These are phyloP conservation scores for Alces alces DNA, from an alignment of 2,113 vertebrate species.

Conservation along the genomic window DNA sequence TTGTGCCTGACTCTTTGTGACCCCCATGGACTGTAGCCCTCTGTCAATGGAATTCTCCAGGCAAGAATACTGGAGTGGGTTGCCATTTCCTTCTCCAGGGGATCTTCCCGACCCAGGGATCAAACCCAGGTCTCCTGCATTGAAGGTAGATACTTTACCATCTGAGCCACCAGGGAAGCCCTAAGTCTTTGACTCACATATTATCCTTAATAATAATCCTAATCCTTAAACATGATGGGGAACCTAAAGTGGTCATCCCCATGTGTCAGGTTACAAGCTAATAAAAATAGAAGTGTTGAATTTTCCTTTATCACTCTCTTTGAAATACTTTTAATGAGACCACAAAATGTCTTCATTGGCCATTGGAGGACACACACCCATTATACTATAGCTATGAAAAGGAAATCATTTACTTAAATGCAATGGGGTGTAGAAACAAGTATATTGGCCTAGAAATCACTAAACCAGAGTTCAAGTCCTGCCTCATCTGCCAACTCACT, in stretches of 20 bases:
- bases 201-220: too few species aligned
- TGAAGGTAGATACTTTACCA: neutral
- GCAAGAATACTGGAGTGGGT: neutral
- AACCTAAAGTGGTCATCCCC: neutral
- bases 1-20: neutral
- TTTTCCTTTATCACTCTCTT: neutral
- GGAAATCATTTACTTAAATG: neutral
- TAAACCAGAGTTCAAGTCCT: neutral
- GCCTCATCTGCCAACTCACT: neutral
- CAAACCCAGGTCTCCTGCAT: neutral
- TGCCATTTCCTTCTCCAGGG: neutral
- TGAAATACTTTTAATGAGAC: neutral
- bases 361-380: neutral
- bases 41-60: neutral
- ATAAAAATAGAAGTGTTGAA: neutral
- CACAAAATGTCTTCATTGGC: neutral
- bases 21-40: neutral
- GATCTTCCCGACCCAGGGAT: neutral
- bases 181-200: neutral
- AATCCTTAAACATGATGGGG: neutral
- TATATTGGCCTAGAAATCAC: neutral
- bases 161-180: neutral
- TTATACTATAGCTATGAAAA: neutral
- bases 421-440: neutral
- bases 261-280: neutral